Conservation (phyloP, 2,797 vertebrate genomes). For the Hapalemur alaotrensis region DNA sequence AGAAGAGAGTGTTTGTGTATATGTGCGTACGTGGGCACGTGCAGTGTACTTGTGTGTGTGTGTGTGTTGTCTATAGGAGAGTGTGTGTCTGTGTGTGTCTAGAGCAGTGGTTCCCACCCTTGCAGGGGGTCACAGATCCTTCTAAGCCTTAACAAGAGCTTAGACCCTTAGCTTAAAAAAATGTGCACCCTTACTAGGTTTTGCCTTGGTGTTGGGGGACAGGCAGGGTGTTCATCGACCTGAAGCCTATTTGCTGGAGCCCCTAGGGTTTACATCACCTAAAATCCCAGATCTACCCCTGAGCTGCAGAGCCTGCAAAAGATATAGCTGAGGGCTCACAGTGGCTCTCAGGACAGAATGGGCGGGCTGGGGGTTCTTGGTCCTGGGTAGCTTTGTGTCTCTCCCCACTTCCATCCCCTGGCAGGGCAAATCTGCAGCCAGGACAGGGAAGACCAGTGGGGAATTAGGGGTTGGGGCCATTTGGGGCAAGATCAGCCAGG, state of each 20-base stretch:
- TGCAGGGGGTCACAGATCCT: neutral
- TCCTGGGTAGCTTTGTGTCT: neutral
- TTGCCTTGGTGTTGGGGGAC: neutral
- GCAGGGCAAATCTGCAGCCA: neutral
- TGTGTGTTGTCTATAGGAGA: neutral
- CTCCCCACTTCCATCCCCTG: neutral
- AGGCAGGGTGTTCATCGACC: neutral
- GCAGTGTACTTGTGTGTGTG: neutral
- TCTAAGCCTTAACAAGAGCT: neutral
- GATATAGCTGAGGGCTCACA: neutral
- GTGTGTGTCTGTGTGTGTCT: neutral
- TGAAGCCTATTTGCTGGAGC: neutral
- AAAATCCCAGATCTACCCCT: neutral
- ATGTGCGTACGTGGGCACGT: no score
- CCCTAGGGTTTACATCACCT: neutral
- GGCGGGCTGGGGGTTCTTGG: neutral
- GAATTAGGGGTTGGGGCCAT: neutral
- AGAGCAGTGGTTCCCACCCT: neutral
- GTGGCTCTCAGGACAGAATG: neutral
- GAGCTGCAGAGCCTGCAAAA: neutral
- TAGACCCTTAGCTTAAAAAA: neutral
- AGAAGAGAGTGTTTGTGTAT: neutral
- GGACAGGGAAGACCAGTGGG: neutral
- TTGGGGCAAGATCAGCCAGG: neutral
- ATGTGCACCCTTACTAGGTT: neutral